A percentile compares a stretch with the other conserved stretches of the same genome.
phyloP scores from a whole-genome alignment of 2,113 vertebrate species.

The Cyanoderma ruficeps region DNA sequence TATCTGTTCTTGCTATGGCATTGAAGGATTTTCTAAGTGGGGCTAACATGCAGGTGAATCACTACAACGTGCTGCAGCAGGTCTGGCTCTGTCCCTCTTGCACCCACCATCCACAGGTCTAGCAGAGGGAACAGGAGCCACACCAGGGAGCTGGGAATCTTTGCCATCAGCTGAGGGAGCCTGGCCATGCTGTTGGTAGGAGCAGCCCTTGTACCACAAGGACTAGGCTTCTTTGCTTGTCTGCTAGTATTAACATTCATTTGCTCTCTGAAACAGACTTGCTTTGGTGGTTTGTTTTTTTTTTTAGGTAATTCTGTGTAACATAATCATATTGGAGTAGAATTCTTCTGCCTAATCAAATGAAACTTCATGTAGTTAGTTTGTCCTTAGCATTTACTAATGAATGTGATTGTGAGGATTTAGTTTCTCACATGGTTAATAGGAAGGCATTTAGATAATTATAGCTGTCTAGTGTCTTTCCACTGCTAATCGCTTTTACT shows the following conservation, averaged over 20 bases:
- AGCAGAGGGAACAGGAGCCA: neutral
- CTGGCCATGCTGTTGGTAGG: neutral
- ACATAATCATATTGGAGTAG: slow-evolving; percentile 73
- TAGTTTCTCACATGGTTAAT: slow-evolving; percentile 77
- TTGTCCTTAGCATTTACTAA: slow-evolving; percentile 78
- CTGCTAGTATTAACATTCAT: slow-evolving; percentile 11
- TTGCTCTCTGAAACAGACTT: neutral
- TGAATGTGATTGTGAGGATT: slow-evolving; percentile 75
- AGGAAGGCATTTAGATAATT: slow-evolving; percentile 79
- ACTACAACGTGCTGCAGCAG: neutral
- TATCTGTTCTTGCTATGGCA: neutral
- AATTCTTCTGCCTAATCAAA: slow-evolving; percentile 76
- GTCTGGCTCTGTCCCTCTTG: neutral
- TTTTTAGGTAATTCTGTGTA: slow-evolving; percentile 56
- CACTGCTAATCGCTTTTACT: slow-evolving; percentile 71
- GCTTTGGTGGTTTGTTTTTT: neutral
- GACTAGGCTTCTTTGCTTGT: neutral
- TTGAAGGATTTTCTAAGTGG: neutral
- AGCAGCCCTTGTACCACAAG: neutral
- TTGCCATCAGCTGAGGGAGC: neutral
- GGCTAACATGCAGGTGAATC: neutral
- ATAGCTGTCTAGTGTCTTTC: slow-evolving; percentile 75
- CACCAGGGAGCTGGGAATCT: neutral
- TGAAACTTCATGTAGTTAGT: slow-evolving; percentile 72
- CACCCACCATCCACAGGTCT: accelerated